Percentiles rank a stretch among this genome's conserved stretches.
These are phyloP conservation scores for Microchrysa polita DNA, from an alignment of 2,888 invertebrate species.

Conservation along the genomic window DNA sequence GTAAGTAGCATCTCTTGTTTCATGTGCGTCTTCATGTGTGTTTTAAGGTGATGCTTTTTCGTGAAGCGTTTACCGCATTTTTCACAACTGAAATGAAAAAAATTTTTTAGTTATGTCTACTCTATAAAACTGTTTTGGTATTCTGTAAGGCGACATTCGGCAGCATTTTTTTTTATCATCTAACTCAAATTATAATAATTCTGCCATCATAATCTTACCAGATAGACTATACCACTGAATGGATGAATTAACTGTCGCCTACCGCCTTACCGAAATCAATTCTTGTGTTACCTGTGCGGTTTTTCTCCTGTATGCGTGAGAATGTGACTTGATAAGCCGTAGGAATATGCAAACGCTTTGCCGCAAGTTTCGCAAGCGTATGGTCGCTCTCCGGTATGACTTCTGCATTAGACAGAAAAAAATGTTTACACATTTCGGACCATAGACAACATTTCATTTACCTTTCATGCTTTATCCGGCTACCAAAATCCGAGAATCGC, in stretches of 20 bases:
- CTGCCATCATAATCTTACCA: no score
- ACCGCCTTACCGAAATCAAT: neutral
- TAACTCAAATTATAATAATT: no score
- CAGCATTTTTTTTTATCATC: no score
- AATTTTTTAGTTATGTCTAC: neutral
- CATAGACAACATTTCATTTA: conserved; percentile 47
- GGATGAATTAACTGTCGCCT: neutral
- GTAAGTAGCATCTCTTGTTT: conserved; percentile 39
- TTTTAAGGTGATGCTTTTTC: conserved; percentile 48
- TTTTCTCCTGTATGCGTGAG: conserved; percentile 63
- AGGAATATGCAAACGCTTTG: conserved; percentile 61
- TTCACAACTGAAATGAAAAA: conserved; percentile 44
- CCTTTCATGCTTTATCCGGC: conserved; percentile 64
- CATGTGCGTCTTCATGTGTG: conserved; percentile 47
- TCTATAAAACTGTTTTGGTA: no score
- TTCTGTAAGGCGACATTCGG: no score
- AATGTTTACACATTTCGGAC: no score
- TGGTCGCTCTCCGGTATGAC: conserved; percentile 62
- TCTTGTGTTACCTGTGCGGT: conserved; percentile 58
- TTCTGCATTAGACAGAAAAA: conserved; percentile 52
- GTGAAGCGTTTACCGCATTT: conserved; percentile 48
- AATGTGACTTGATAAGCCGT: conserved; percentile 61
- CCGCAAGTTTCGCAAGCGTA: conserved; percentile 61
- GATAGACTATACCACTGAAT: no score
- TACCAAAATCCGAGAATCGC: conserved; percentile 63